Percentiles rank a stretch among this genome's conserved stretches.
phyloP scores from a whole-genome alignment of 2,113 vertebrate species.

The Hemichromis elongatus region DNA sequence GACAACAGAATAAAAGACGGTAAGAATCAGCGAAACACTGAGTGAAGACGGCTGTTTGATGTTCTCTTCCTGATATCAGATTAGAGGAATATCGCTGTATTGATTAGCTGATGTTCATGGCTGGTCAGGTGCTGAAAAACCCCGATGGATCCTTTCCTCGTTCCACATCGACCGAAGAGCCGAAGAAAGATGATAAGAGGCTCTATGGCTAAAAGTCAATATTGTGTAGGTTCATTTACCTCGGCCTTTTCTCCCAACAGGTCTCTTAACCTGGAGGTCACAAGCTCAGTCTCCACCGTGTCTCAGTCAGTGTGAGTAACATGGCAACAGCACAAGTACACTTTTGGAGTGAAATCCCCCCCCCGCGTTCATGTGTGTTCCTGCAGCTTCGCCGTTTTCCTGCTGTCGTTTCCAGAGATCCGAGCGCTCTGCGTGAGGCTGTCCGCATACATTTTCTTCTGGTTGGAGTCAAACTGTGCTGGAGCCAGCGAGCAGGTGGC shows the following conservation, averaged over 20 bases:
- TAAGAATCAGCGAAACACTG: neutral
- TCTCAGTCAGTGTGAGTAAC: neutral
- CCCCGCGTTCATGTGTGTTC: neutral
- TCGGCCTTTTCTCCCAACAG: neutral
- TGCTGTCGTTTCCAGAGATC: neutral
- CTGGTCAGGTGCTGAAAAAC: neutral
- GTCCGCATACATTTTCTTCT: neutral
- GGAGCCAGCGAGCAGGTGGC: slow-evolving; percentile 37
- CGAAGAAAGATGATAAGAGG: neutral
- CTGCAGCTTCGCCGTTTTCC: neutral
- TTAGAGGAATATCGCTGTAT: neutral
- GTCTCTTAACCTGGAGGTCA: neutral
- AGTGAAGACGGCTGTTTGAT: neutral
- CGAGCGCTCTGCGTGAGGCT: neutral
- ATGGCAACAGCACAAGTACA: neutral
- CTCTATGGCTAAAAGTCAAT: slow-evolving; percentile 4
- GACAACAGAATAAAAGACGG: neutral
- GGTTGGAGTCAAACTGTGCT: slow-evolving; percentile 6
- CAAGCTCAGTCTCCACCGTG: neutral
- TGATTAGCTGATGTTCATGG: neutral
- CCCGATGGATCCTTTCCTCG: neutral
- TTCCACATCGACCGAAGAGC: neutral
- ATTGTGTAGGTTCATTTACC: neutral
- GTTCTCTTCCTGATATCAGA: neutral
- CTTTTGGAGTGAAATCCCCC: neutral